A percentile compares a stretch with the other conserved stretches of the same genome.
Evolutionary conservation across 2,888 invertebrate genomes (phyloP).

Genomic region (Elmis aenea): DNA sequence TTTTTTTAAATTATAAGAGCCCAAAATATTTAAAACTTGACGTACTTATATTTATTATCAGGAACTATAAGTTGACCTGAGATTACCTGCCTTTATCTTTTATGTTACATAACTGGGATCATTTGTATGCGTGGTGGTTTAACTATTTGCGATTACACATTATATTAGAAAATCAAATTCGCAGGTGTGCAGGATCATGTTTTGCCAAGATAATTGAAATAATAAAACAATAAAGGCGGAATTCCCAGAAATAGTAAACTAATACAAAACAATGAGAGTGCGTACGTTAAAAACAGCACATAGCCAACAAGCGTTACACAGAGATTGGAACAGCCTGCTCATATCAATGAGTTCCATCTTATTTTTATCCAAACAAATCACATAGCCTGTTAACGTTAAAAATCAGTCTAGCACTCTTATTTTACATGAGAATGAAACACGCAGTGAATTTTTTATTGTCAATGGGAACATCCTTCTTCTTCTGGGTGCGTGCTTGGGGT

Average conservation of each 20-base stretch:
- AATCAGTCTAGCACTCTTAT: constrained; percentile 41
- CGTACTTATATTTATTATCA: no score
- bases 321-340: constrained; percentile 28
- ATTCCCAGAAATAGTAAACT: constrained; percentile 14
- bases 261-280: constrained; percentile 7
- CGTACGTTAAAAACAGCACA: constrained; percentile 16
- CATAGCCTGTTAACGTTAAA: constrained; percentile 40
- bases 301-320: constrained; percentile 21
- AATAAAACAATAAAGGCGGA: constrained; percentile 12
- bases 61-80: no score
- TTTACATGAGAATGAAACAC: constrained; percentile 39
- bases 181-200: constrained; percentile 4
- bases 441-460: constrained; percentile 37
- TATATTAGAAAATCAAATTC: constrained; percentile 6
- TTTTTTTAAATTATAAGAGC: no score
- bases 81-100: no score
- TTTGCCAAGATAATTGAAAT: constrained; percentile 6
- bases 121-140: no score
- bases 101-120: no score
- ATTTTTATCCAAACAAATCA: constrained; percentile 38
- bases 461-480: constrained; percentile 31
- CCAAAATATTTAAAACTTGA: no score
- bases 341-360: constrained; percentile 36
- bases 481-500: constrained; percentile 32
- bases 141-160: no score